Conservation (phyloP, 35 echinoderm and acorn worm genomes). For the Heliocidaris erythrogramma region DNA sequence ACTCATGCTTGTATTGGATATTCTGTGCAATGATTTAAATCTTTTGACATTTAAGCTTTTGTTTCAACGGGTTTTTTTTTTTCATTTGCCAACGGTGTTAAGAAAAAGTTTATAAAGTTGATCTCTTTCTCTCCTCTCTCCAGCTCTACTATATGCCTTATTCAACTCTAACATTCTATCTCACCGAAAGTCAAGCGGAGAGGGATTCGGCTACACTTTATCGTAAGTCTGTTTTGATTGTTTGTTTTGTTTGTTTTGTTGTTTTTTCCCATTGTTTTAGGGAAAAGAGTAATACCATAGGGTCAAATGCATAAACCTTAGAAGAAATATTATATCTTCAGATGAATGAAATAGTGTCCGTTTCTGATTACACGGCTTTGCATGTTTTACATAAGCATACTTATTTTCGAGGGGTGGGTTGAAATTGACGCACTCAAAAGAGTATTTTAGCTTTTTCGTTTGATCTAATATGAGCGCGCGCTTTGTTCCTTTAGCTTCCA, state of each 20-base stretch:
- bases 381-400: neutral
- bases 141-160: slow-evolving; percentile 89
- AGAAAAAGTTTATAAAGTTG: no score
- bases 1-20: no score
- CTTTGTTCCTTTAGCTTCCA: no score
- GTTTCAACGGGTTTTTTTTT: no score
- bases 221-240: slow-evolving; percentile 63
- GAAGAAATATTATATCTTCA: no score
- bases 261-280: neutral
- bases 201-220: slow-evolving; percentile 76
- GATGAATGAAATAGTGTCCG: no score
- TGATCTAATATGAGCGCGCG: neutral
- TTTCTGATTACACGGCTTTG: neutral
- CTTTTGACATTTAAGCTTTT: no score
- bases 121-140: neutral
- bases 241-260: neutral
- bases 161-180: slow-evolving; percentile 73
- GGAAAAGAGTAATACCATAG: no score
- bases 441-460: neutral
- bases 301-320: no score
- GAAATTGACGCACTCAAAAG: neutral
- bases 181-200: slow-evolving; percentile 80
- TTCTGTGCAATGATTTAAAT: no score
- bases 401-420: neutral
- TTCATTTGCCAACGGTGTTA: no score